Evolutionary conservation across 2,113 vertebrate species (phyloP), one percentile per base, ranked within the genome.

Genomic region (Pogona vitticeps): DNA sequence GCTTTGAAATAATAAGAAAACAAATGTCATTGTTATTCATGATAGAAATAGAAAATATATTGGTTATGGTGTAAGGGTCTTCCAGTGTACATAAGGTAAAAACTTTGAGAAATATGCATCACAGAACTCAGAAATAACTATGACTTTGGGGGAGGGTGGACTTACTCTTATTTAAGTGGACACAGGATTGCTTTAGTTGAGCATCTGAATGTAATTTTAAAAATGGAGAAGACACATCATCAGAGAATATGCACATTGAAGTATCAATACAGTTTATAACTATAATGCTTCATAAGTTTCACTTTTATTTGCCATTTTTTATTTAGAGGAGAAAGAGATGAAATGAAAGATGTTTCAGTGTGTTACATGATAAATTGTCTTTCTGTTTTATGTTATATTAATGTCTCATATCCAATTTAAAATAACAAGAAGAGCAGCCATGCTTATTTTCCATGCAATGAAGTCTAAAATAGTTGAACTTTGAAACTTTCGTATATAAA

Each of bases 401-500:
- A 14, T 84, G 61, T 65, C 83, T 33, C 76, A 84, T 84, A 76
- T 76, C 72, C 72, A 76, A 31, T 76, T 38, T 59, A 84, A 36
- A 84, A 84, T 65, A 84, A 63, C 71, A 75, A 72, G 31, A 86
- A 80, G 58, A 23, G 3, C 58, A 80, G 18, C 12, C 7, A 33
- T 20, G 42, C 80, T 80, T 38, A 31, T 82, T 77, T 91, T 75
- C 93, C 88, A 92, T 83, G 77, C 67, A 71, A 42, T 79, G 88
- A 88, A 90, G 33, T 81, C 82, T 89, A 88, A 92, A 95, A 95
- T 92, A 95, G 86, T 91, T 84, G 80, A 91, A 85, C 88, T 90
- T 84, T 86, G 81, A 91, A 92, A 89, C 26, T 3, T 76, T 72
- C 78, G 82, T 80, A 88, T 81, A 89, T 83, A 92, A 92, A 91